These are phyloP conservation scores for Nasonovia ribisnigri DNA, from an alignment of 2,888 invertebrate species.

Conservation along the genomic window DNA sequence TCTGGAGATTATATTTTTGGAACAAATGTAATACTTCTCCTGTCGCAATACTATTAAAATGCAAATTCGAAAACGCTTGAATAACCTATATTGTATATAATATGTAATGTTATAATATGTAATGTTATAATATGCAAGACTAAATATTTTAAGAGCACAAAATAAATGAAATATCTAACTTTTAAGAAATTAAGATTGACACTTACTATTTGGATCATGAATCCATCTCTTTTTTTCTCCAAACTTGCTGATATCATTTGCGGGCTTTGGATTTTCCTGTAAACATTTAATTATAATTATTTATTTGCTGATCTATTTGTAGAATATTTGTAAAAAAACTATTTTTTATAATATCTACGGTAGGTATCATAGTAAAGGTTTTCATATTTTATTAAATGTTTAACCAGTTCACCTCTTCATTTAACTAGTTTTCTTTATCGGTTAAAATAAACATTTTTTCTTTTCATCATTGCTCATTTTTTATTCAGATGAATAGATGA, in stretches of 20 bases:
- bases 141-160: background rate
- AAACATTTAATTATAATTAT: conserved; percentile 68
- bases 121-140: background rate
- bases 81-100: background rate
- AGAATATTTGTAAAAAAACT: background rate
- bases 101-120: background rate
- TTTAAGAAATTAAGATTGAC: conserved; percentile 50
- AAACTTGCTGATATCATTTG: conserved; percentile 65
- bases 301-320: background rate
- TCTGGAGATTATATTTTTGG: conserved; percentile 33
- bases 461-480: conserved; percentile 1
- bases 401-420: background rate
- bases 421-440: background rate
- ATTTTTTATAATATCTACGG: background rate
- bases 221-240: conserved; percentile 83
- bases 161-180: background rate
- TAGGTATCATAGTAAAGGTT: background rate
- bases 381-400: conserved; percentile 6
- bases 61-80: conserved; percentile 50
- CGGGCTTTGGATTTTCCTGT: conserved; percentile 72
- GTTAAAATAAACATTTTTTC: conserved; percentile 11
- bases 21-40: conserved; percentile 40
- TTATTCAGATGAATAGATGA: background rate
- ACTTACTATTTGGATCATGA: conserved; percentile 83
- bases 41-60: conserved; percentile 48